These are phyloP conservation scores for Cabera pusaria DNA, from an alignment of 2,888 invertebrate species.

Conservation along the genomic window DNA sequence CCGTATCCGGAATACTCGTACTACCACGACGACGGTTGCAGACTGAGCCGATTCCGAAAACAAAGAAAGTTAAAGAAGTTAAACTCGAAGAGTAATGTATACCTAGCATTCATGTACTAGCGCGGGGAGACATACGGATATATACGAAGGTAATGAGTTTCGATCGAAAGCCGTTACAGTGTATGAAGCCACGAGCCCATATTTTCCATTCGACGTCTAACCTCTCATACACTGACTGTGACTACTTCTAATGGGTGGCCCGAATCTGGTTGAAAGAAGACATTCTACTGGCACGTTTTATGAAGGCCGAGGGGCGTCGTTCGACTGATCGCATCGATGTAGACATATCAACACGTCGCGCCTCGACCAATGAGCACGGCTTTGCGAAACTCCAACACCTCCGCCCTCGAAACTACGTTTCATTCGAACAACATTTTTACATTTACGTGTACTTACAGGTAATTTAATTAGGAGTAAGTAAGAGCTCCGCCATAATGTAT, in stretches of 20 bases:
- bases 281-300: conserved; percentile 71
- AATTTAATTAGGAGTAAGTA: conserved; percentile 62
- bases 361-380: conserved; percentile 65
- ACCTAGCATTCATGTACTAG: conserved; percentile 80
- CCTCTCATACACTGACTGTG: conserved; percentile 61
- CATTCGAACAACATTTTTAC: conserved; percentile 32
- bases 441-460: conserved; percentile 42
- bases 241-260: conserved; percentile 66
- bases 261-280: conserved; percentile 76
- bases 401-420: conserved; percentile 50
- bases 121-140: conserved; percentile 48
- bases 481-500: conserved; percentile 79
- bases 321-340: conserved; percentile 20
- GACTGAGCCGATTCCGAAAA: conserved; percentile 52
- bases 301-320: conserved; percentile 28
- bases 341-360: conserved; percentile 38
- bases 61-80: conserved; percentile 55
- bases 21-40: conserved; percentile 61
- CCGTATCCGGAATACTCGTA: conserved; percentile 70
- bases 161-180: conserved; percentile 77
- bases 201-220: conserved; percentile 40
- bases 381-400: conserved; percentile 78
- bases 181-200: conserved; percentile 67
- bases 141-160: conserved; percentile 72
- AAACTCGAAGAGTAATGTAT: conserved; percentile 69